Evolutionary conservation across 1,140 invertebrate species (phyloP).

Genomic region (Diorhabda elongata): DNA sequence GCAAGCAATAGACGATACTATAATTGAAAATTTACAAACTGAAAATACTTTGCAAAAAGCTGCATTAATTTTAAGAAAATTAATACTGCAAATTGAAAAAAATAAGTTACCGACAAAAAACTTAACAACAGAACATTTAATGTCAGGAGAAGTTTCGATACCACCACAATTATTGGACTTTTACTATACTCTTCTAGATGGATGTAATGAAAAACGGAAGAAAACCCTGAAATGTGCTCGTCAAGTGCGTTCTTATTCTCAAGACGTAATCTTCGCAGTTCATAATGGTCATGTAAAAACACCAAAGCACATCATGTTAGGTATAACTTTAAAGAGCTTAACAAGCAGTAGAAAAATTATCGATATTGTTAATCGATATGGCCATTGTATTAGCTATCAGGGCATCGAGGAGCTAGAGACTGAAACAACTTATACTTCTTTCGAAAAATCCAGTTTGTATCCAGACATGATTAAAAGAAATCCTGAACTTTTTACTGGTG

Average conservation of each 20-base stretch:
- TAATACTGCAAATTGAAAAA: conserved; percentile 1
- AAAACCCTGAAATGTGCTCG: neutral
- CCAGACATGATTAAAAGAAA: conserved; percentile 33
- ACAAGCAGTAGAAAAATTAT: too few species aligned
- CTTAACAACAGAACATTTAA: conserved; percentile 1
- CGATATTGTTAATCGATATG: too few species aligned
- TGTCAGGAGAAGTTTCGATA: conserved; percentile 4
- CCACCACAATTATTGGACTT: conserved; percentile 9
- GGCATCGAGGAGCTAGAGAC: conserved; percentile 31
- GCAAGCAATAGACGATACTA: neutral
- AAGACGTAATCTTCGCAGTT: neutral
- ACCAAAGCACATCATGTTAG: too few species aligned
- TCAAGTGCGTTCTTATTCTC: neutral
- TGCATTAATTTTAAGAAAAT: neutral
- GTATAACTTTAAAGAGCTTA: too few species aligned
- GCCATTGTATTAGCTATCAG: too few species aligned
- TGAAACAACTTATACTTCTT: conserved; percentile 25
- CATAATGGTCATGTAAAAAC: too few species aligned
- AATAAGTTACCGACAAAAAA: conserved; percentile 6
- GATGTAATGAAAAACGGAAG: conserved; percentile 3
- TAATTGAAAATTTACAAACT: neutral
- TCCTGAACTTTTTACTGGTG: conserved; percentile 32
- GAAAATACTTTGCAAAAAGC: conserved; percentile 4
- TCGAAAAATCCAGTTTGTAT: conserved; percentile 27
- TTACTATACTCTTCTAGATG: neutral